Percentiles rank a stretch among this genome's conserved stretches.
phyloP scores from a whole-genome alignment of 2,797 vertebrate species.

The Silurus aristotelis region DNA sequence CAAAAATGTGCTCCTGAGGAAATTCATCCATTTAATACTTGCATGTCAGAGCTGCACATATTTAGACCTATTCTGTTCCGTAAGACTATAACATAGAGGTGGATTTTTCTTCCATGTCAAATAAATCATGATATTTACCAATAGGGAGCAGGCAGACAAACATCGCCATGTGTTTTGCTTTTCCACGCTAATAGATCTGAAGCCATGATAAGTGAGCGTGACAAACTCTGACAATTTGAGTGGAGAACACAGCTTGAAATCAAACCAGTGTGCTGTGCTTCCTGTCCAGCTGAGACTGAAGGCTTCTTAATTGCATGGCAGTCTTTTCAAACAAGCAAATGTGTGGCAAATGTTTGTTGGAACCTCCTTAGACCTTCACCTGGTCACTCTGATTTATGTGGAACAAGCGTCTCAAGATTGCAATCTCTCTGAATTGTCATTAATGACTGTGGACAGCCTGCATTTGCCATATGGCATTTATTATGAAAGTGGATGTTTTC shows the following conservation, averaged over 20 bases:
- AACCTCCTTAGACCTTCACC: slow-evolving; percentile 14
- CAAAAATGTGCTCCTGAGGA: background rate
- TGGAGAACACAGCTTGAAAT: slow-evolving; percentile 20
- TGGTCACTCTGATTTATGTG: background rate
- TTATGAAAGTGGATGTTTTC: slow-evolving; percentile 14
- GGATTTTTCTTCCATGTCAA: slow-evolving; percentile 6
- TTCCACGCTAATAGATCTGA: background rate
- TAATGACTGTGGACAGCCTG: background rate
- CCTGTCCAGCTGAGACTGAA: slow-evolving; percentile 1
- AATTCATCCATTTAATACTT: background rate
- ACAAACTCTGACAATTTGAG: slow-evolving; percentile 4
- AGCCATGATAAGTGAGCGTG: slow-evolving; percentile 17
- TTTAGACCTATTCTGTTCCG: background rate
- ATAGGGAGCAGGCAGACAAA: background rate
- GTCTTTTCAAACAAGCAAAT: slow-evolving; percentile 26
- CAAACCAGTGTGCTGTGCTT: slow-evolving; percentile 31
- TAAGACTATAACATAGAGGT: background rate
- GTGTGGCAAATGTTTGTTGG: slow-evolving; percentile 11
- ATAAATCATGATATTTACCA: background rate
- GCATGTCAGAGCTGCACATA: background rate
- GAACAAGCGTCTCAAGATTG: background rate
- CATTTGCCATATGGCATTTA: slow-evolving; percentile 23
- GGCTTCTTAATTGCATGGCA: slow-evolving; percentile 34
- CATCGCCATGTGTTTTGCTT: slow-evolving; percentile 6
- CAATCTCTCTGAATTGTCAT: background rate